These are phyloP conservation scores for Agapetus fuscipes DNA, from an alignment of 2,888 invertebrate genomes.

Conservation along the genomic window DNA sequence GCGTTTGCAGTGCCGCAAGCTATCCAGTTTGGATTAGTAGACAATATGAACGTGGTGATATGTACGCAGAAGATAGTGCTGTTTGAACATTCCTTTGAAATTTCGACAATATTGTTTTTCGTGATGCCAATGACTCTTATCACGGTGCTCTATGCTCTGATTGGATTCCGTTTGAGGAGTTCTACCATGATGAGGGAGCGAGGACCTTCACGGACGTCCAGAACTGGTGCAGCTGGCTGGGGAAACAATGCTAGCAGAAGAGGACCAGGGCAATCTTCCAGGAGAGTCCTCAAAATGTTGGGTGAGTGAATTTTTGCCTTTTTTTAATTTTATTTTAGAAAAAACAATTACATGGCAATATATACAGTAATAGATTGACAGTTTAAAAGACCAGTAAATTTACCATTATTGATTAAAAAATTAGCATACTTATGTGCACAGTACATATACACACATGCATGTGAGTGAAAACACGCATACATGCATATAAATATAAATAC, in stretches of 20 bases:
- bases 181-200: conserved; percentile 36
- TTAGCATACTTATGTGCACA: too few species aligned
- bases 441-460: too few species aligned
- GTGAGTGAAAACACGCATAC: too few species aligned
- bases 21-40: conserved; percentile 37
- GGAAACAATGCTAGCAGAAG: conserved; percentile 1
- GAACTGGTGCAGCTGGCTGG: conserved; percentile 21
- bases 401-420: too few species aligned
- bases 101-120: conserved; percentile 65
- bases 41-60: conserved; percentile 34
- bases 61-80: conserved; percentile 43
- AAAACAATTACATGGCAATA: too few species aligned
- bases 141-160: conserved; percentile 58
- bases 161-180: conserved; percentile 50
- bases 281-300: conserved; percentile 64
- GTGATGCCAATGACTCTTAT: conserved; percentile 67
- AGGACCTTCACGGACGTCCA: not conserved
- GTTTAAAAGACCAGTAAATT: too few species aligned
- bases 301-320: conserved; percentile 47
- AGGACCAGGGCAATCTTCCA: conserved; percentile 47
- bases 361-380: too few species aligned
- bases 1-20: conserved; percentile 65
- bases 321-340: too few species aligned
- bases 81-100: conserved; percentile 55
- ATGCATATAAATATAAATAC: too few species aligned